Conservation (phyloP, 1,140 invertebrate genomes). For the Ganaspis sp. region DNA sequence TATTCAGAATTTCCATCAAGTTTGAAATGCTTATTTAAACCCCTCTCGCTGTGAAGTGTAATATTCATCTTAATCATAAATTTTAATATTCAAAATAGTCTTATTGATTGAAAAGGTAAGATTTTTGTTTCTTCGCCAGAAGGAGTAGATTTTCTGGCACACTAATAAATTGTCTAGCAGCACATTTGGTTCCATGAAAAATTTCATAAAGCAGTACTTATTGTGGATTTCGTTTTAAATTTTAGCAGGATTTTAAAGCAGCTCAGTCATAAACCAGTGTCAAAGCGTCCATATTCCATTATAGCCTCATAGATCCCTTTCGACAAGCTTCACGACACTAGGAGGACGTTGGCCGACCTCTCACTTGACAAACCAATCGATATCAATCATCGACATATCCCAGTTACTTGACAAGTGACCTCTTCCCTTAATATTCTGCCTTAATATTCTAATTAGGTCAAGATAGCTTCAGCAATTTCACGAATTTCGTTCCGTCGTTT, state of each 20-base stretch:
- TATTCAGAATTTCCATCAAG: too few relatives aligned
- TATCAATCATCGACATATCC: background rate
- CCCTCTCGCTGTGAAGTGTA: too few relatives aligned
- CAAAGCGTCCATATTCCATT: background rate
- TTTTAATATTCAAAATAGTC: background rate
- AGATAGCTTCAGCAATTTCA: background rate
- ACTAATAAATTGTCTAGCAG: background rate
- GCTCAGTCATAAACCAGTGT: background rate
- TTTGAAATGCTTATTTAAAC: too few relatives aligned
- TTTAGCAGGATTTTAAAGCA: conserved; percentile 12
- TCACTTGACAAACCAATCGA: background rate
- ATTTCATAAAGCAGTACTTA: background rate
- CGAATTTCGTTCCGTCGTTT: background rate
- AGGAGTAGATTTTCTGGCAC: background rate
- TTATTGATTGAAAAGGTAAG: background rate
- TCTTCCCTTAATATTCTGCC: background rate
- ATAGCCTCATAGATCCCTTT: conserved; percentile 6
- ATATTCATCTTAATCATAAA: background rate
- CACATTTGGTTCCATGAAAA: background rate
- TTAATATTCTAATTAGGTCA: background rate
- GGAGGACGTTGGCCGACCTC: background rate
- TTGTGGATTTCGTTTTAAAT: conserved; percentile 5
- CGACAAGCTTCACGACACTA: conserved; percentile 3
- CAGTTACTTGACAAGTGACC: background rate
- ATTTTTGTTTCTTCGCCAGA: background rate